phyloP scores from a whole-genome alignment of 2,888 invertebrate genomes.

The Chydorus sphaericus region DNA sequence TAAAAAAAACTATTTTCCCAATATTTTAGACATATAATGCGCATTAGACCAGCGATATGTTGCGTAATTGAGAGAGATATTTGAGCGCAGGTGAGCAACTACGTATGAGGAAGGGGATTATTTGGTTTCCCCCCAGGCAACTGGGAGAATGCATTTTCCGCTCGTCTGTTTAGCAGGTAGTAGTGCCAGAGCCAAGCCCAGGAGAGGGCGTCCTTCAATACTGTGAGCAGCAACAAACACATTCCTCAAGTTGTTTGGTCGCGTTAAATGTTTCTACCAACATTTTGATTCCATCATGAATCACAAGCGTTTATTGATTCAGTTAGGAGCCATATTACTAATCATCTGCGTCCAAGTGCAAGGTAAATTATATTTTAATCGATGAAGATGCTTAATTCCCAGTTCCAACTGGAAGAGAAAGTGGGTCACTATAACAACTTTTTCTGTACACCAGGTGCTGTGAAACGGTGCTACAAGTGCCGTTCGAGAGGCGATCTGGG shows the following conservation, averaged over 20 bases:
- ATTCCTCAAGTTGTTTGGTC: not conserved
- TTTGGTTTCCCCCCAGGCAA: constrained; percentile 2
- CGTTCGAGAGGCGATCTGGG: constrained; percentile 75
- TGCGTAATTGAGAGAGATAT: too few relatives aligned
- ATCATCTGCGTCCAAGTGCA: not conserved
- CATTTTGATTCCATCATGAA: not conserved
- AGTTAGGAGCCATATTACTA: not conserved
- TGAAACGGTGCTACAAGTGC: constrained; percentile 65
- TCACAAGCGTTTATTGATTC: not conserved
- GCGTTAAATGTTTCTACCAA: too few relatives aligned
- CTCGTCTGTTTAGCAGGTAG: not conserved
- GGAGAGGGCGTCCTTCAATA: not conserved
- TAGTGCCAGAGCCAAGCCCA: not conserved
- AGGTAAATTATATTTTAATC: not conserved
- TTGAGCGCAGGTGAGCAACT: too few relatives aligned
- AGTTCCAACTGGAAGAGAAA: not conserved
- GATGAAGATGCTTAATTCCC: not conserved
- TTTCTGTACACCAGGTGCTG: constrained; percentile 37
- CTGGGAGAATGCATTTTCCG: not conserved
- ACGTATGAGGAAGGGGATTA: not conserved
- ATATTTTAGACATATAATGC: not conserved
- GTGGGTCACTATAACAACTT: not conserved
- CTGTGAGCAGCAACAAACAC: not conserved
- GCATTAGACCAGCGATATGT: not conserved
- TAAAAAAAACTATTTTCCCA: not conserved